These are phyloP conservation scores for Aspidiotus rigidus DNA, from an alignment of 2,888 invertebrate species.

Conservation along the genomic window DNA sequence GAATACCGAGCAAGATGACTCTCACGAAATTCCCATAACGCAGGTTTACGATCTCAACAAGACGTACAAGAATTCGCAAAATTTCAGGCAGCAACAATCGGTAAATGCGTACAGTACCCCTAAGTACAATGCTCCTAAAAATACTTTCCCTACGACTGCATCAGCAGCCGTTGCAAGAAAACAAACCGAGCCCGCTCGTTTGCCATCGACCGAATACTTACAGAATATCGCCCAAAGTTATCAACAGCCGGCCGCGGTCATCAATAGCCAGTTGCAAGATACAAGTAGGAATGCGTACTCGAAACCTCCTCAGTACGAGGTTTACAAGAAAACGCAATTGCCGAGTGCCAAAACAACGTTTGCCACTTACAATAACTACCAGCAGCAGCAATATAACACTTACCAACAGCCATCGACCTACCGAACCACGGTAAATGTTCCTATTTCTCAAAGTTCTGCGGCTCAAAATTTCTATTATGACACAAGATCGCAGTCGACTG, in stretches of 20 bases:
- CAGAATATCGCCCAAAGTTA: constrained; percentile 27
- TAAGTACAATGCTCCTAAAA: background rate
- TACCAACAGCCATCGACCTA: constrained; percentile 35
- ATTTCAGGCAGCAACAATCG: background rate
- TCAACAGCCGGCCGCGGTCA: constrained; percentile 20
- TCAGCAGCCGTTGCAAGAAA: constrained; percentile 4
- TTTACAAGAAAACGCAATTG: constrained; percentile 38
- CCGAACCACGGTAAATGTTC: background rate
- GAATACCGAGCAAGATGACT: constrained; percentile 13
- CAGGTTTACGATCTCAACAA: constrained; percentile 14
- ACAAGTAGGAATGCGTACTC: constrained; percentile 8
- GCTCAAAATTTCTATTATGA: constrained; percentile 1
- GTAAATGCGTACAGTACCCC: constrained; percentile 2
- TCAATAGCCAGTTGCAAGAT: constrained; percentile 25
- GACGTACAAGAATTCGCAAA: constrained; percentile 13
- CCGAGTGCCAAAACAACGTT: constrained; percentile 42
- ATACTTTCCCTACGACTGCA: background rate
- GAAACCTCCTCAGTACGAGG: constrained; percentile 37
- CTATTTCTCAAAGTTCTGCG: background rate
- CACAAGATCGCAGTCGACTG: background rate
- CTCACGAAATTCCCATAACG: constrained; percentile 6
- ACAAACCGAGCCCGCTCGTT: constrained; percentile 8
- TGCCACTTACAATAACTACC: constrained; percentile 30
- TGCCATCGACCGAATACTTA: constrained; percentile 29
- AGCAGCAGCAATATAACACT: constrained; percentile 34